A percentile compares a stretch with the other conserved stretches of the same genome.
Conservation (phyloP, 1,140 invertebrate genomes). For the Antheraea pernyi region DNA sequence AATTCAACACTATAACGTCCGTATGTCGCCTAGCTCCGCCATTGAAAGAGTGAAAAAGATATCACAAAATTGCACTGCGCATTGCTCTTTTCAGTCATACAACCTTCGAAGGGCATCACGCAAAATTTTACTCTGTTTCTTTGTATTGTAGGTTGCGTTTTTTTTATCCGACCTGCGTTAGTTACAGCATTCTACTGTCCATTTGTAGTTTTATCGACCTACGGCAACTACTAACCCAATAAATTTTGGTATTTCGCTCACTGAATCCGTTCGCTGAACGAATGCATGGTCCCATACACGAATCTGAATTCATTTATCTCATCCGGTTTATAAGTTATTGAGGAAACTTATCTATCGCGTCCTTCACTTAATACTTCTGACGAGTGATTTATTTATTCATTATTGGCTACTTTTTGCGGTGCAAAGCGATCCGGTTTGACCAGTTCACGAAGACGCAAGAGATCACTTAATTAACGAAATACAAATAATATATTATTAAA, state of each 20-base stretch:
- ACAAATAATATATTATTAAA: constrained; percentile 54
- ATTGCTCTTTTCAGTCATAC: constrained; percentile 74
- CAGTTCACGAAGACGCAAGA: constrained; percentile 27
- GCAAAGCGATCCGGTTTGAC: constrained; percentile 21
- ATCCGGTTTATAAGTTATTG: constrained; percentile 39
- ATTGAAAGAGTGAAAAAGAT: constrained; percentile 77
- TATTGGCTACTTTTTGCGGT: constrained; percentile 24
- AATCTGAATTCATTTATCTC: constrained; percentile 57
- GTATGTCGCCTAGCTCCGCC: constrained; percentile 70
- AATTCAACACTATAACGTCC: constrained; percentile 76
- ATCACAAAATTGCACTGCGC: constrained; percentile 77
- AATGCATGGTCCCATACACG: constrained; percentile 76
- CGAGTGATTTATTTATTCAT: constrained; percentile 18
- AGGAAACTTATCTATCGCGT: constrained; percentile 24
- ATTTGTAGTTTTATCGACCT: constrained; percentile 74
- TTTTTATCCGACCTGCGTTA: constrained; percentile 46
- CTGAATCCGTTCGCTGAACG: constrained; percentile 69
- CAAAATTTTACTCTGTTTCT: constrained; percentile 64
- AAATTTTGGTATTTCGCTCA: constrained; percentile 78
- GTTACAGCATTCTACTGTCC: constrained; percentile 61
- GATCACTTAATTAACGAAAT: constrained; percentile 54
- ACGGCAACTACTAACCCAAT: constrained; percentile 78
- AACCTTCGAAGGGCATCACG: constrained; percentile 49
- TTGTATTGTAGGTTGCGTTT: constrained; percentile 59
- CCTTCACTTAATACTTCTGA: constrained; percentile 10